Evolutionary conservation across 2,888 invertebrate species (phyloP), one percentile per base, ranked within the genome.

Genomic region (Brachycybe producta): DNA sequence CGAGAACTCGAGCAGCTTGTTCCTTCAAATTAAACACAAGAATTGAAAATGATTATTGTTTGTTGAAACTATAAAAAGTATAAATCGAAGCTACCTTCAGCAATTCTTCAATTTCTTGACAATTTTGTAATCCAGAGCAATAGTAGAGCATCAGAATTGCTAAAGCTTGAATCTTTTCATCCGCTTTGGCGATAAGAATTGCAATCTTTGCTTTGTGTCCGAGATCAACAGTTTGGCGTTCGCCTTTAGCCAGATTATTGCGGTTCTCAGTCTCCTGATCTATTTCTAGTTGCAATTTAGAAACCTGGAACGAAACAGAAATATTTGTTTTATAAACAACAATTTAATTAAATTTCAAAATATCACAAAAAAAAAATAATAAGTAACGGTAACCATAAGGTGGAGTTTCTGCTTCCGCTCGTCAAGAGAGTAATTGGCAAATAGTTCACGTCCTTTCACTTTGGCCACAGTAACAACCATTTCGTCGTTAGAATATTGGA

Each of bases 141-240:
- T 90, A 86, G 69, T 94, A 91, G 57, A 95, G 72, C 82, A 94
- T 84, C 56, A 94, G 76, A 47, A 94, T 83, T 44, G 91, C 88
- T 55, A 95, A 72, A 0, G 90, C 88, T 67, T 87, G 87, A 5
- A 90, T 83, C 61, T 87, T 81, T 56, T 84, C 80, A 64, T 92
- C 91, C 38, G 84, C 80, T 62, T 81, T 79, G 57, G 67, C 66
- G 27, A 73, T 67, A 26, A 67, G 63, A 43, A 61, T 59, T 11
- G 62, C 59, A 43, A 65, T 51, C 48, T 54, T 53, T 40, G 70
- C 19, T 70, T 68, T 60, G 68, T 70, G 58, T 34, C 53, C 48
- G 15, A 54, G 48, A 35, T 67, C 65, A 17, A 60, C 58, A 1
- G 60, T 58, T 15, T 61, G 60, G 52, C 67, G 65, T 57, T 72